Evolutionary conservation across 2,797 vertebrate species (phyloP).

Genomic region (Petrocephalus sullivani): DNA sequence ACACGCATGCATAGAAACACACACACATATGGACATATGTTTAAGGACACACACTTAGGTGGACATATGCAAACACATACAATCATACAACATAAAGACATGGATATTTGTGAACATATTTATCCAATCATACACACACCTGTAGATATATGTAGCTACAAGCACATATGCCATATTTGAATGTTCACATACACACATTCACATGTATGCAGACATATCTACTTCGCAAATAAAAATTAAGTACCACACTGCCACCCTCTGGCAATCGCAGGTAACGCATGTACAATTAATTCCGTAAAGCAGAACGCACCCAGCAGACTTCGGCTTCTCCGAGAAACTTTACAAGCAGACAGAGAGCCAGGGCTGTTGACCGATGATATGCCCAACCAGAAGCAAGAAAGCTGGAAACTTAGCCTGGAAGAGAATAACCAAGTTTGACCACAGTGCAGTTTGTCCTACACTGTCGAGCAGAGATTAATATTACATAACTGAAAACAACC

Average conservation of each 20-base stretch:
- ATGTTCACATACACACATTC: neutral
- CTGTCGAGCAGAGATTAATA: neutral
- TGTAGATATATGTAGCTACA: neutral
- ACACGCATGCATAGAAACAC: neutral
- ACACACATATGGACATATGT: neutral
- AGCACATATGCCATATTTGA: neutral
- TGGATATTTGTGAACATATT: neutral
- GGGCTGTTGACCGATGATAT: neutral
- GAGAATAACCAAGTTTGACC: neutral
- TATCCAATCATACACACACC: neutral
- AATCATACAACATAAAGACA: neutral
- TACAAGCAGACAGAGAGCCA: neutral
- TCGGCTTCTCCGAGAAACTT: neutral
- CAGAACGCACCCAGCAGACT: neutral
- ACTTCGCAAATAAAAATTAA: neutral
- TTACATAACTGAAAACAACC: neutral
- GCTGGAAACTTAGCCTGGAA: neutral
- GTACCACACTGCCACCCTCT: neutral
- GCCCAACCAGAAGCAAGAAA: neutral
- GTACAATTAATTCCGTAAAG: neutral
- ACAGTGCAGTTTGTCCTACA: neutral
- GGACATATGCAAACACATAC: neutral
- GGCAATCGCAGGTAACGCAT: neutral
- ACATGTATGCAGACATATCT: neutral
- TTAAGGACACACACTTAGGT: neutral